Base-by-base conservation (phyloP, 2,113 vertebrate genomes). In the Myiozetetes cayanensis region DNA sequence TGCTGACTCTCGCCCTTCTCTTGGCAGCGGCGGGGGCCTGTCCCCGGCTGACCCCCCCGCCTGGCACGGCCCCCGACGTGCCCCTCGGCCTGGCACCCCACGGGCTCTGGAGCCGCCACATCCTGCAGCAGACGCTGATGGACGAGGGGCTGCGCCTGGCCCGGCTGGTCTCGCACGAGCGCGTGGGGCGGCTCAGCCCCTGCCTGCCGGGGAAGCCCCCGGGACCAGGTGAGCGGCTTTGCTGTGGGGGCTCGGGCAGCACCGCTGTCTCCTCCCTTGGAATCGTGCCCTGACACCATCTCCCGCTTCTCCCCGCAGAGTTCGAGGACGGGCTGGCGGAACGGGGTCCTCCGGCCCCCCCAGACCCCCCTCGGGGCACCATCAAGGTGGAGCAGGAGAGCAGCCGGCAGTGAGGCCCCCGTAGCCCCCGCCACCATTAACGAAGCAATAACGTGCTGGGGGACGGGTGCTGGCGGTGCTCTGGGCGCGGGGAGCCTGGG, bases 51-150 rank as follows among this genome's bases (percentile, higher is more conserved):
- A 98, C 98, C 23, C 98, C 98, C 16, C 99, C 99, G 16, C 98
- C 98, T 58, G 97, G 97, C 8, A 94, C 95, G 33, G 96, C 97
- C 95, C 96, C 98, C 62, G 99, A 99, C 85, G 95, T 98, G 91
- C 98, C 98, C 94, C 98, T 98, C 85, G 97, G 98, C 17, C 96
- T 98, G 56, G 97, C 98, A 5, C 96, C 98, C 24, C 97, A 97
- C 50, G 97, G 98, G 96, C 98, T 97, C 93, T 99, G 99, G 99
- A 99, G 98, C 86, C 99, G 99, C 79, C 99, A 99, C 96, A 98
- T 99, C 97, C 98, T 99, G 94, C 99, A 99, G 97, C 99, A 99
- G 98, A 99, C 99, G 28, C 98, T 99, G 94, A 99, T 99, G 99
- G 99, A 99, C 25, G 99, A 99, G 98, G 99, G 99, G 95, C 98